Percentiles rank a stretch among this genome's conserved stretches.
These are phyloP conservation scores for Zaprionus ornatus DNA, from an alignment of 1,140 invertebrate species.

Conservation along the genomic window DNA sequence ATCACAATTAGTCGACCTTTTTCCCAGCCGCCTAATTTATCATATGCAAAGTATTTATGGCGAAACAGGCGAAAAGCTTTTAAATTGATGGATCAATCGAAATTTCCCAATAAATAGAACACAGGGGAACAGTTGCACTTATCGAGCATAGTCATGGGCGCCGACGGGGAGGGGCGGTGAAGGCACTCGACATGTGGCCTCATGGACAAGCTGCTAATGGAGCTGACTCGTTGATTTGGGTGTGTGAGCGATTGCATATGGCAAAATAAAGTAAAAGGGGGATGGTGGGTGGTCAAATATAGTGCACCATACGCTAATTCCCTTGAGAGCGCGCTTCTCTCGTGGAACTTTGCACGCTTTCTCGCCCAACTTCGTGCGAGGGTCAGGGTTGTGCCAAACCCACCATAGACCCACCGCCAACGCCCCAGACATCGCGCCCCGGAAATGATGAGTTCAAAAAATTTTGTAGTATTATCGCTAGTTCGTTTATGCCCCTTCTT, in stretches of 20 bases:
- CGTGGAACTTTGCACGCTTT: constrained; percentile 11
- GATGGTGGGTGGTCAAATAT: background rate
- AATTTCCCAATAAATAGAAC: constrained; percentile 37
- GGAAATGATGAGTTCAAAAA: constrained; percentile 46
- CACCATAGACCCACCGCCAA: background rate
- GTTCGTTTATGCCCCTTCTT: constrained; percentile 1
- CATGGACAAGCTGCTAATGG: constrained; percentile 47
- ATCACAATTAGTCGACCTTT: background rate
- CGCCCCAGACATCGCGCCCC: constrained; percentile 4
- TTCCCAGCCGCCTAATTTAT: background rate
- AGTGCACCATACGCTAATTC: constrained; percentile 47
- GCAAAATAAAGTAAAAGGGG: background rate
- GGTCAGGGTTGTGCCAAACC: constrained; percentile 22
- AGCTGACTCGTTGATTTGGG: background rate
- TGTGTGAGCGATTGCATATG: constrained; percentile 31
- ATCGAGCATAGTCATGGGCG: constrained; percentile 25
- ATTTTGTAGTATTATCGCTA: constrained; percentile 53
- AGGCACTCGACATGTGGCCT: constrained; percentile 52
- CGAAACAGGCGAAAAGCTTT: constrained; percentile 56
- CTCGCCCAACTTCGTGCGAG: constrained; percentile 11
- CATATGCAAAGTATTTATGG: constrained; percentile 36
- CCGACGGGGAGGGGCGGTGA: background rate
- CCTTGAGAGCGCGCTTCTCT: constrained; percentile 57
- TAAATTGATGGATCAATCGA: constrained; percentile 71
- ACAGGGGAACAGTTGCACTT: constrained; percentile 45